Conservation (phyloP, 2,888 invertebrate genomes). For the Biston stratarius region DNA sequence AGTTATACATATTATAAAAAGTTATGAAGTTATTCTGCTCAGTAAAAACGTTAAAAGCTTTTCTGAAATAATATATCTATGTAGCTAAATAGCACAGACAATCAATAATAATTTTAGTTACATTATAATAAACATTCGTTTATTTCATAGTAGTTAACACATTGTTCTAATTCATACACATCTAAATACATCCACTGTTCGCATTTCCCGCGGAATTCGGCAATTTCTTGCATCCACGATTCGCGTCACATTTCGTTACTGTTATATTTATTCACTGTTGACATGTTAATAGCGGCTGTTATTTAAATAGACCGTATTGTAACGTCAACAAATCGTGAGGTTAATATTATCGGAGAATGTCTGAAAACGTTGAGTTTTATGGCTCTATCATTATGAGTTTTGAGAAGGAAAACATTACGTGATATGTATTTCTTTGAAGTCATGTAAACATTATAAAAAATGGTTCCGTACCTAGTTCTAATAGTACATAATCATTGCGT, state of each 20-base stretch:
- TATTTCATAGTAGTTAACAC: neutral
- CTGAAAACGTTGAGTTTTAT: conserved; percentile 15
- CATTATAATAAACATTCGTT: neutral
- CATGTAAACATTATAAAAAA: neutral
- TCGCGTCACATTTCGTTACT: conserved; percentile 20
- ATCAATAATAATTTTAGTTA: neutral
- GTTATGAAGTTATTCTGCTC: too few species aligned
- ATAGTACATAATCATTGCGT: too few species aligned
- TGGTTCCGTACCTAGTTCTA: too few species aligned
- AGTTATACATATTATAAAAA: too few species aligned
- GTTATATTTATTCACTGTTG: conserved; percentile 27
- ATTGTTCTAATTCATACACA: conserved; percentile 20
- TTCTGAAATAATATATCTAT: too few species aligned
- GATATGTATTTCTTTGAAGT: neutral
- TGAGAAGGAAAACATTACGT: conserved; percentile 5
- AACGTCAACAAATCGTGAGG: conserved; percentile 19
- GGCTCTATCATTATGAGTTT: conserved; percentile 7
- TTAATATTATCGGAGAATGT: conserved; percentile 16
- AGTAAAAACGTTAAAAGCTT: too few species aligned
- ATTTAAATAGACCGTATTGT: conserved; percentile 28
- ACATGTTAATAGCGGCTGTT: conserved; percentile 23
- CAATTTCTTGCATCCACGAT: conserved; percentile 22
- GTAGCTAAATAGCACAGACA: too few species aligned
- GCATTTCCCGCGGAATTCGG: conserved; percentile 19
- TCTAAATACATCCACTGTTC: conserved; percentile 13